A percentile compares a stretch with the other conserved stretches of the same genome.
Conservation (phyloP, 2,888 invertebrate genomes). For the Myathropa florea region DNA sequence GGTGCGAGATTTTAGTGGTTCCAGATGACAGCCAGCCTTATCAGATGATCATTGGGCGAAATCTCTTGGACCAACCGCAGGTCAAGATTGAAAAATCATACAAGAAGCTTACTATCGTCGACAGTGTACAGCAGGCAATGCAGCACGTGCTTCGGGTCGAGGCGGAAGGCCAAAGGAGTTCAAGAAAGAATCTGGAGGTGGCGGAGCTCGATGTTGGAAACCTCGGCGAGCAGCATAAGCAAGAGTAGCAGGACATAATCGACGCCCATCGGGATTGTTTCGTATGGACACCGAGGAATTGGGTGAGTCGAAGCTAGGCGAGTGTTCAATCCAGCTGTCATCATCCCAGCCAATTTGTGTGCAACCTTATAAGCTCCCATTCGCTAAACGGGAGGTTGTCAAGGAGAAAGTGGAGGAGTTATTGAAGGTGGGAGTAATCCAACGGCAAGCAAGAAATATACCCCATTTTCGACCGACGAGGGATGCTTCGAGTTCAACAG, state of each 20-base stretch:
- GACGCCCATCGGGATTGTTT: constrained; percentile 3
- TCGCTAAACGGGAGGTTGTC: neutral
- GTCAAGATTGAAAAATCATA: neutral
- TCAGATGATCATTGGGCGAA: constrained; percentile 2
- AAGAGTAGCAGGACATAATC: neutral
- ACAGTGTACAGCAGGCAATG: neutral
- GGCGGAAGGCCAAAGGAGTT: neutral
- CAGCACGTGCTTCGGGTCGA: neutral
- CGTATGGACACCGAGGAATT: neutral
- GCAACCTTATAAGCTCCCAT: neutral
- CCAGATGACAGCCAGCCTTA: constrained; percentile 14
- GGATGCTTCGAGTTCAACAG: too few species aligned
- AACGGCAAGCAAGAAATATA: too few species aligned
- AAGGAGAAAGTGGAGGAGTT: neutral
- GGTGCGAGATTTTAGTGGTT: constrained; percentile 9
- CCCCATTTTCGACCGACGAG: too few species aligned
- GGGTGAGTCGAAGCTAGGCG: neutral
- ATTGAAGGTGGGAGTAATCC: too few species aligned
- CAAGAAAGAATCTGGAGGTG: neutral
- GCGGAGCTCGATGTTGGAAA: constrained; percentile 5
- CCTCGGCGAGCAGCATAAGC: neutral
- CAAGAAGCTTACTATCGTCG: neutral
- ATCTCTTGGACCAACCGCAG: neutral
- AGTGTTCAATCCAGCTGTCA: neutral
- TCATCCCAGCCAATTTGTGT: neutral